Percentiles rank a stretch among this genome's conserved stretches.
phyloP scores from a whole-genome alignment of 2,797 vertebrate species.

The Picus viridis region DNA sequence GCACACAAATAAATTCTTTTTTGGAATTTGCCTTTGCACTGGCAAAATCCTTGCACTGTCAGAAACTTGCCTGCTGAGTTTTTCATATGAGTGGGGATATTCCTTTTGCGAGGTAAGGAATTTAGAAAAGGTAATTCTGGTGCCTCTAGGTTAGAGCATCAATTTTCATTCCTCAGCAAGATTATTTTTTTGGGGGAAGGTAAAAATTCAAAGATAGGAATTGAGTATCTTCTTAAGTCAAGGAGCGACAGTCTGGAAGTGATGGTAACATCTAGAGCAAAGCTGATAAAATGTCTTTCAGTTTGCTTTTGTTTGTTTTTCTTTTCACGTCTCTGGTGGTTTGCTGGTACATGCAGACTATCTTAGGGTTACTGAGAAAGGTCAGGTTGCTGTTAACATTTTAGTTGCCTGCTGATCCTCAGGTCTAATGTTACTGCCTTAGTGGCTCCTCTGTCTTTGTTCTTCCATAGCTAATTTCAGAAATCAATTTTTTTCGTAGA shows the following conservation, averaged over 20 bases:
- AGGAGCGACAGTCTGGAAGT: not conserved
- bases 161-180: not conserved
- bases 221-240: not conserved
- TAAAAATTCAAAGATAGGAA: not conserved
- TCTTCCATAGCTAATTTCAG: not conserved
- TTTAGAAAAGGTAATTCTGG: not conserved
- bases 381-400: not conserved
- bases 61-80: not conserved
- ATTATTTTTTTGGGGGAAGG: not conserved
- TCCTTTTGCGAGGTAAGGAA: not conserved
- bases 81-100: not conserved
- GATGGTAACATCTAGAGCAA: not conserved
- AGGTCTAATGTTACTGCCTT: not conserved
- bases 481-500: not conserved
- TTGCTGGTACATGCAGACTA: not conserved
- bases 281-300: not conserved
- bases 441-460: not conserved
- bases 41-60: not conserved
- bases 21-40: not conserved
- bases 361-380: not conserved
- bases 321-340: not conserved
- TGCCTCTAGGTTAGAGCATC: not conserved
- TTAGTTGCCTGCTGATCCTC: not conserved
- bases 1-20: not conserved
- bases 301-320: not conserved